phyloP scores from a whole-genome alignment of 2,888 invertebrate genomes.

The Drosophila nr. perissopoda region DNA sequence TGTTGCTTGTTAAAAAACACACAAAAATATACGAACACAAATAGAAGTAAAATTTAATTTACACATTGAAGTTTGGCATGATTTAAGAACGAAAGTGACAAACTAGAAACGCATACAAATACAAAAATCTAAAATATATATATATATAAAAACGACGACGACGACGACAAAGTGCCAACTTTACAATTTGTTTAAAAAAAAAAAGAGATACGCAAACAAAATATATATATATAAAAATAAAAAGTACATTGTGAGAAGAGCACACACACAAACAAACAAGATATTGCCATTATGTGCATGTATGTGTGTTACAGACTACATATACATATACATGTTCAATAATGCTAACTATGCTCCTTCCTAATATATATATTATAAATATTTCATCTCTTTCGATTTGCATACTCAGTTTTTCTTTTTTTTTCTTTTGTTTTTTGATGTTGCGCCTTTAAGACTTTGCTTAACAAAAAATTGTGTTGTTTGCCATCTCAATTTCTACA shows the following conservation, averaged over 20 bases:
- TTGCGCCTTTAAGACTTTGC: conserved; percentile 68
- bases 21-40: conserved; percentile 55
- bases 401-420: conserved; percentile 17
- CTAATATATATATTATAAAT: conserved; percentile 47
- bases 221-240: conserved; percentile 8
- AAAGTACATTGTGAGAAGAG: conserved; percentile 35
- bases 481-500: conserved; percentile 56
- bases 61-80: conserved; percentile 42
- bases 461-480: conserved; percentile 45
- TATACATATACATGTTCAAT: conserved; percentile 69
- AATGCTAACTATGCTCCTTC: conserved; percentile 72
- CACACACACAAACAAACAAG: conserved; percentile 21
- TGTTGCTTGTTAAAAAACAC: conserved; percentile 34
- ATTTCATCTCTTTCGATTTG: conserved; percentile 23
- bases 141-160: conserved; percentile 18
- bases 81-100: conserved; percentile 23
- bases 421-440: conserved; percentile 18
- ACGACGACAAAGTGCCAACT: conserved; percentile 58
- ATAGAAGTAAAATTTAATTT: conserved; percentile 44
- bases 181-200: conserved; percentile 56
- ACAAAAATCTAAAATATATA: conserved; percentile 1
- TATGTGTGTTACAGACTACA: conserved; percentile 49
- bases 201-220: conserved; percentile 30
- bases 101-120: conserved; percentile 23
- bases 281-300: conserved; percentile 42